Percentiles rank a stretch among this genome's conserved stretches.
Evolutionary conservation across 2,888 invertebrate genomes (phyloP).

Genomic region (Kuschelorhynchus macadamiae): DNA sequence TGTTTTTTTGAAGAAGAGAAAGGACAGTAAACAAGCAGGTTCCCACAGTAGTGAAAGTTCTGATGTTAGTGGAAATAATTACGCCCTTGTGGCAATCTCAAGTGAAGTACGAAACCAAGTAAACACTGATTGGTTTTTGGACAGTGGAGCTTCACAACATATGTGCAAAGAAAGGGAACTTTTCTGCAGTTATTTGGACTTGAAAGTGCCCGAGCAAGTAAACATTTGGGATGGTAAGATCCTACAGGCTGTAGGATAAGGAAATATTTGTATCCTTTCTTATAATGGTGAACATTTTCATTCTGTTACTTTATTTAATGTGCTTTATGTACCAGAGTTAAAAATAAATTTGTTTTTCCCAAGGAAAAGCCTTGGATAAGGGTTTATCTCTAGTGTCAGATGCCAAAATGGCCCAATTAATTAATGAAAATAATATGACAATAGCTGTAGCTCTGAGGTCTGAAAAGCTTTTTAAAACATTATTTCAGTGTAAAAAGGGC

Average conservation of each 20-base stretch:
- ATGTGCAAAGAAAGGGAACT: neutral
- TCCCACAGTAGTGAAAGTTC: neutral
- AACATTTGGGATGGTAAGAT: neutral
- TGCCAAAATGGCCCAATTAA: neutral
- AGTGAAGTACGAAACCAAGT: conserved; percentile 8
- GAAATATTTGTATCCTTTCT: neutral
- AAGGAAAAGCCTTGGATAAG: neutral
- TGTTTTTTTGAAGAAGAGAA: conserved; percentile 15
- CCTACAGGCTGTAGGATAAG: neutral
- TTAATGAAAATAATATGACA: no score
- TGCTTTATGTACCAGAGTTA: neutral
- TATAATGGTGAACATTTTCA: neutral
- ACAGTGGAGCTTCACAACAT: neutral
- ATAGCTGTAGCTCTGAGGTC: no score
- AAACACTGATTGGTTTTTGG: conserved; percentile 3
- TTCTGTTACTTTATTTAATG: neutral
- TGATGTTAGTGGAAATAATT: conserved; percentile 2
- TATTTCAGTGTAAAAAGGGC: no score
- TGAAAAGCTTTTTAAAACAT: no score
- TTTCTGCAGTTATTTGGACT: neutral
- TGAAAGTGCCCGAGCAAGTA: neutral
- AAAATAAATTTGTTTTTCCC: neutral
- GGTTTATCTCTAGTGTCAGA: neutral
- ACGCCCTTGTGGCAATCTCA: conserved; percentile 16
- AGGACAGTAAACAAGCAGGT: no score